Evolutionary conservation across 2,113 vertebrate species (phyloP).

Genomic region (Xenus cinereus): DNA sequence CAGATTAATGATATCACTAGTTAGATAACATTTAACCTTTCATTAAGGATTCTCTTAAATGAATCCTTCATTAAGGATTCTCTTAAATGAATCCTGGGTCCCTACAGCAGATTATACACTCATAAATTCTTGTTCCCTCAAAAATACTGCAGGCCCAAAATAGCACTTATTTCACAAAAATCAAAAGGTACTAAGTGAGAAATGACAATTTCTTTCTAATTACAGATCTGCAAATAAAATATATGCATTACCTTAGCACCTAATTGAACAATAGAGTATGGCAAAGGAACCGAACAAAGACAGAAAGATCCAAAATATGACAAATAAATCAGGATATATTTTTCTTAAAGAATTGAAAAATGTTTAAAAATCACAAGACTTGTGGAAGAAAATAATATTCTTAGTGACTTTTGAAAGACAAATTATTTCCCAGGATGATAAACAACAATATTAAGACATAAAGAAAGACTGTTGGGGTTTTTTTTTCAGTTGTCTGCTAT

Average conservation of each 20-base stretch:
- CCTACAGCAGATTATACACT: not conserved
- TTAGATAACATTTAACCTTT: not conserved
- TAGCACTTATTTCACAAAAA: not conserved
- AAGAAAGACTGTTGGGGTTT: not conserved
- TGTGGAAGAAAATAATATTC: not conserved
- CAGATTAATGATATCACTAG: not conserved
- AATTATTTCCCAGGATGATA: not conserved
- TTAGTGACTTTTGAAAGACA: not conserved
- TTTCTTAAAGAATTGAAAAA: not conserved
- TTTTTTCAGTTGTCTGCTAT: not conserved
- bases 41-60: not conserved
- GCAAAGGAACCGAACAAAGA: not conserved
- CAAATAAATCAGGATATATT: not conserved
- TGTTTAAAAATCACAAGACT: not conserved
- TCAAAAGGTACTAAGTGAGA: not conserved
- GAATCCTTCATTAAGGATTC: not conserved
- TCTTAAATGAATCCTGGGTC: not conserved
- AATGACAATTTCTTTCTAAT: not conserved
- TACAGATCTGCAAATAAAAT: not conserved
- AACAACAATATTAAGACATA: not conserved
- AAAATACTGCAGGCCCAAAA: not conserved
- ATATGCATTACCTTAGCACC: not conserved
- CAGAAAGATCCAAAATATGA: not conserved
- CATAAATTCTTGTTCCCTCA: not conserved
- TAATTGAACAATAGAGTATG: not conserved